Base-by-base conservation (phyloP, 2,888 invertebrate species). In the Polietes domitor region DNA sequence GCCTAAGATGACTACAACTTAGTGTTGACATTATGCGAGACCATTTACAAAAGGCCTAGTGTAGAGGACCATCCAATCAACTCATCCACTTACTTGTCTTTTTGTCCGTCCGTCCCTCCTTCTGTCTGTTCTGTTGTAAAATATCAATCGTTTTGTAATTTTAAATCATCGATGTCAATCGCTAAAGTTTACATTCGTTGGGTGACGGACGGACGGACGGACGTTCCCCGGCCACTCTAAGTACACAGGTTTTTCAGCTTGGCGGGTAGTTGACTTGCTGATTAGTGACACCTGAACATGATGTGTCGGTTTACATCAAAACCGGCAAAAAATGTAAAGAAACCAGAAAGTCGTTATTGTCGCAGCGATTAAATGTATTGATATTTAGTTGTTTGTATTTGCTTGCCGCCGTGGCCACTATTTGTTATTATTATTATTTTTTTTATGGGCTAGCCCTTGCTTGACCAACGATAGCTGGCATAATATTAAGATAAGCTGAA, bases 81-180 rank as follows among this genome's bases (percentile, higher is more conserved):
- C 6, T 4, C 47, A 2, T 47, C 6, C 37, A 7, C 37, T 9
- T 32, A 3, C 32, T 32, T 7, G 32, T 32, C 32, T 32, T 5
- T 43, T 6, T 9, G 19, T 19, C 19, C 24, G 1, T 3, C 19
- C 19, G 12, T 53, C 53, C 24, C 3, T 26, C 58, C 4, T 0
- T 15, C 58, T 58, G 58, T 26, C 58, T 19, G 19, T 15, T n/a
- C 73, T 83, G 86, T 85, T 88, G 87, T 85, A 77, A 86, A 87
- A 65, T 65, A 65, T 87, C 88, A 89, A 88, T 89, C 86, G 89
- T 85, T 88, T 87, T 89, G 89, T 89, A 90, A 90, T 89, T 90
- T 83, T 88, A 89, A 90, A 90, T 90, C 91, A 89, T 88, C 88
- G 89, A 89, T 90, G 90, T 90, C 90, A 90, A 91, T 90, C 91